Conservation (phyloP, 2,113 vertebrate species). For the Ivindomyrus marchei region DNA sequence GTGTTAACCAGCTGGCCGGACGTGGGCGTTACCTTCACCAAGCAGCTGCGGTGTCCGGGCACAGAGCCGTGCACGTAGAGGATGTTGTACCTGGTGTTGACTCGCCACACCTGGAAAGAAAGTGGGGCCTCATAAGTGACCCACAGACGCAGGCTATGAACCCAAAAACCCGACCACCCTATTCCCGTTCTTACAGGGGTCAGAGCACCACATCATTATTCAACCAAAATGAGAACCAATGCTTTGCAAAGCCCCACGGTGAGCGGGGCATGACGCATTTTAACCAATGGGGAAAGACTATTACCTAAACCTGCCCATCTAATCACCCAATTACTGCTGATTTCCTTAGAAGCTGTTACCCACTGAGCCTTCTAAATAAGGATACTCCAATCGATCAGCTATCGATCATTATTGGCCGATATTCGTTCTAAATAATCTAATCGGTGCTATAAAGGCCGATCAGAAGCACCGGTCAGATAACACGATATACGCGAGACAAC, state of each 20-base stretch:
- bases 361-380: not conserved
- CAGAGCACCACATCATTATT: not conserved
- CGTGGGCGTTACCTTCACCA: constrained; percentile 77
- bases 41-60: constrained; percentile 84
- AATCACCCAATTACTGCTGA: not conserved
- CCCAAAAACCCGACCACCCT: not conserved
- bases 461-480: not conserved
- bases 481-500: not conserved
- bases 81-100: constrained; percentile 84
- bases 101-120: constrained; percentile 78
- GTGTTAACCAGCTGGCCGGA: not conserved
- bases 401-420: no score
- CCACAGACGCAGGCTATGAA: not conserved
- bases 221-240: not conserved
- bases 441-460: not conserved
- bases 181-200: not conserved
- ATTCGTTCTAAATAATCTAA: no score
- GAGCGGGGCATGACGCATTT: not conserved
- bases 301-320: not conserved
- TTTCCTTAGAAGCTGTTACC: not conserved
- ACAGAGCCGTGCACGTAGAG: constrained; percentile 87
- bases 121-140: not conserved
- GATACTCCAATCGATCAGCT: no score
- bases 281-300: not conserved
- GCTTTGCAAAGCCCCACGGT: not conserved